Evolutionary conservation across 2,113 vertebrate species (phyloP), one percentile per base, ranked within the genome.

Genomic region (Eurypyga helias): DNA sequence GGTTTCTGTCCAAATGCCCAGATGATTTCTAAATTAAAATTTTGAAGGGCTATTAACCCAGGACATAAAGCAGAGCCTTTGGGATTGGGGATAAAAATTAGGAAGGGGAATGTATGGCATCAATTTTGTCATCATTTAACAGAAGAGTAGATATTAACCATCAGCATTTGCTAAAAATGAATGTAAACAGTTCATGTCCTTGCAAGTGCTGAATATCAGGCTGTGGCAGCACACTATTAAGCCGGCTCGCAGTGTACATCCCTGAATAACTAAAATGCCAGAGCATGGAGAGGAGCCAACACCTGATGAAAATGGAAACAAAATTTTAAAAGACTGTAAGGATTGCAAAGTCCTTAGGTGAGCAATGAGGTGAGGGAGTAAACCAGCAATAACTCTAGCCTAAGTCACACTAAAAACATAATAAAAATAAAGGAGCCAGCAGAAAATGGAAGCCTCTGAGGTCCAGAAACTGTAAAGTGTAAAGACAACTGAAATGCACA

Each of bases 11-110:
- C 28, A 46, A 96, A 91, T 17, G 20, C 29, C 11, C 48, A 91
- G 24, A 18, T 91, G 18, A 95, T 72, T 92, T 83, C 66, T 28
- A 81, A 97, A 66, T 62, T 65, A 69, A 94, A 96, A 71, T 38
- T 90, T 69, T 79, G 67, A 82, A 55, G 57, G 49, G 10, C 15
- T 92, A 41, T 83, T 90, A 94, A 78, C 29, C 29, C 17, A 64
- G 29, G 71, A 52, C 20, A 76, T 36, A 86, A 93, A 72, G 34
- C 54, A n/a, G 9, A 67, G n/a, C 26, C 29, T 87, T 84, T 48
- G 57, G 26, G 18, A 58, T 43, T 89, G 2, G 7, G 49, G 58
- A 54, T 72, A 75, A 97, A 81, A 89, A 93, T 48, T 84, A 66
- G 33, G 51, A 96, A 66, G 12, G 12, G 33, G 81, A 83, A 77